Percentiles rank a stretch among this genome's conserved stretches.
Conservation (phyloP, 1,140 invertebrate species). For the Meteorus sp. region DNA sequence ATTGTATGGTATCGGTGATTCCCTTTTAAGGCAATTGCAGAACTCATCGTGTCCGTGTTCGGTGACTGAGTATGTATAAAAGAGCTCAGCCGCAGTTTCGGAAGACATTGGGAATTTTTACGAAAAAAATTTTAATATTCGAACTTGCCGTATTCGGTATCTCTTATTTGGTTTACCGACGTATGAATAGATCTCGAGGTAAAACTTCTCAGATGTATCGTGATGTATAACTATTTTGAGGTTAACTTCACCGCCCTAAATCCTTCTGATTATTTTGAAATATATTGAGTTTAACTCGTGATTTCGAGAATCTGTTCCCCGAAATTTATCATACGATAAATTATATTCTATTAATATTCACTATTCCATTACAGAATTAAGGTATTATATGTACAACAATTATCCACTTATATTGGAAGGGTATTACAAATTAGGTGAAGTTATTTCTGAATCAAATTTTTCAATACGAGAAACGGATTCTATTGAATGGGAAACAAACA, state of each 20-base stretch:
- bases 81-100: slow-evolving; percentile 26
- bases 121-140: slow-evolving; percentile 28
- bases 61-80: slow-evolving; percentile 48
- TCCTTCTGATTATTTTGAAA: no score
- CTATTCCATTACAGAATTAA: slow-evolving; percentile 50
- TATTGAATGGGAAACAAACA: slow-evolving; percentile 36
- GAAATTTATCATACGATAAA: no score
- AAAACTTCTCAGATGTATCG: slow-evolving; percentile 20
- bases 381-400: slow-evolving; percentile 42
- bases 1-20: slow-evolving; percentile 46
- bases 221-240: slow-evolving; percentile 15
- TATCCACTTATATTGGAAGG: slow-evolving; percentile 42
- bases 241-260: slow-evolving; percentile 13
- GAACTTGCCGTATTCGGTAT: slow-evolving; percentile 34
- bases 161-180: slow-evolving; percentile 40
- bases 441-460: slow-evolving; percentile 26
- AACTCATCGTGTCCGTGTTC: no score
- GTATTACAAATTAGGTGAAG: slow-evolving; percentile 47
- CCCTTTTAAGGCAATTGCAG: slow-evolving; percentile 54
- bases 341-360: no score
- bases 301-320: no score
- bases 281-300: no score
- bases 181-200: slow-evolving; percentile 51
- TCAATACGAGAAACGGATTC: slow-evolving; percentile 34
- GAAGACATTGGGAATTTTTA: slow-evolving; percentile 1